phyloP scores from a whole-genome alignment of 2,888 invertebrate species.

The Acronicta leporina region DNA sequence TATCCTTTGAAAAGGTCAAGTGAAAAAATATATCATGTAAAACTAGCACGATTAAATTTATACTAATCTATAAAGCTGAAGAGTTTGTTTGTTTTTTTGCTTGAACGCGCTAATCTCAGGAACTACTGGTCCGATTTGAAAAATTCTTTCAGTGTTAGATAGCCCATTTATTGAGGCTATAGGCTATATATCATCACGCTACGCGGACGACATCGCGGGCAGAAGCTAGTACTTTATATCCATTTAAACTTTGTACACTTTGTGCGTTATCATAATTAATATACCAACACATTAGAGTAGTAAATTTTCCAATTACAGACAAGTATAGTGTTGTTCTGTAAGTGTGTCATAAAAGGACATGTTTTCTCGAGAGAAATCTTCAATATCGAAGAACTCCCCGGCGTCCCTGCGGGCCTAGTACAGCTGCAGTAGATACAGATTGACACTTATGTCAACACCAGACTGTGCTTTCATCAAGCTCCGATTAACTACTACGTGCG shows the following conservation, averaged over 20 bases:
- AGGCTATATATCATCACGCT: no score
- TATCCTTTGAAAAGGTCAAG: conserved; percentile 2
- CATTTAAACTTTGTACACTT: conserved; percentile 10
- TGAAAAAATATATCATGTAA: conserved; percentile 6
- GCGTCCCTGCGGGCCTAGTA: conserved; percentile 22
- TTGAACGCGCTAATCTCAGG: no score
- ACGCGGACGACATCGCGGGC: no score
- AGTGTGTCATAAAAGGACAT: conserved; percentile 42
- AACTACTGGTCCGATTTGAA: no score
- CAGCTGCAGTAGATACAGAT: conserved; percentile 42
- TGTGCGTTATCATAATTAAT: conserved; percentile 32
- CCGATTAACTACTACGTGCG: conserved; percentile 15
- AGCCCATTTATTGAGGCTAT: no score
- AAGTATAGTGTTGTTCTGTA: conserved; percentile 9
- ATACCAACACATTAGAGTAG: conserved; percentile 13
- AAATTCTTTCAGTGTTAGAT: no score
- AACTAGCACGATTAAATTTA: conserved; percentile 3
- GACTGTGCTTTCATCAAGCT: conserved; percentile 16
- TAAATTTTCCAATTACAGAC: conserved; percentile 14
- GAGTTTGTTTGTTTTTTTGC: no score
- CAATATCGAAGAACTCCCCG: conserved; percentile 49
- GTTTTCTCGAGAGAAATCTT: conserved; percentile 67
- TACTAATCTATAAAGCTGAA: no score
- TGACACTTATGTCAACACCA: conserved; percentile 46
- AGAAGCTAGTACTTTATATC: no score